Conservation (phyloP, 1,140 invertebrate species). For the Ceratosolen fusciceps region DNA sequence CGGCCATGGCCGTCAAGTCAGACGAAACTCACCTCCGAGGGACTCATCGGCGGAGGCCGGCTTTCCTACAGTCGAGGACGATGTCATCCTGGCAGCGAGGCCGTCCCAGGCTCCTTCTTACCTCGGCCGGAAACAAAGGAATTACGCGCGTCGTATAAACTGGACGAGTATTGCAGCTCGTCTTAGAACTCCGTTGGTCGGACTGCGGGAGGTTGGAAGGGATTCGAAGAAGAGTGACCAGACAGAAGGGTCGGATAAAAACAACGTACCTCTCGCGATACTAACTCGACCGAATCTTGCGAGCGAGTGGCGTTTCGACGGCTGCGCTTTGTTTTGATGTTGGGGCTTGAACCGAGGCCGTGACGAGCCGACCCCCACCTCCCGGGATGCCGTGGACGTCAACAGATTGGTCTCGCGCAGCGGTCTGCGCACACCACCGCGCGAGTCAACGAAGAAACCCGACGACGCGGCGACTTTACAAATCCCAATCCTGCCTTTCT, state of each 20-base stretch:
- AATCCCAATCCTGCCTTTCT: not conserved
- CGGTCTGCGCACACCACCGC: not conserved
- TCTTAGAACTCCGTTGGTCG: not conserved
- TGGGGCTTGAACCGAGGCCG: not conserved
- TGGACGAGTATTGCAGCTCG: not conserved
- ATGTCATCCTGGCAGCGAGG: conserved; percentile 7
- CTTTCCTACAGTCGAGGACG: conserved; percentile 62
- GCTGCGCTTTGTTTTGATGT: conserved; percentile 43
- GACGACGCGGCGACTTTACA: not conserved
- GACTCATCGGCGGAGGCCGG: conserved; percentile 63
- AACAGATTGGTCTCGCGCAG: not conserved
- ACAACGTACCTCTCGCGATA: not conserved
- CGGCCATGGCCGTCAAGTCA: not conserved
- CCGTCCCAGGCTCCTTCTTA: not conserved
- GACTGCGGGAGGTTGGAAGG: not conserved
- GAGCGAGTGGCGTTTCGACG: conserved; percentile 40
- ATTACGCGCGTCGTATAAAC: not conserved
- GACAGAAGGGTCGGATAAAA: not conserved
- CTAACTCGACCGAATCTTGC: conserved; percentile 27
- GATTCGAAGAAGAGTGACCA: not conserved
- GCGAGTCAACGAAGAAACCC: not conserved
- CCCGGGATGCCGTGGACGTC: not conserved
- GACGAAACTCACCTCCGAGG: conserved; percentile 66
- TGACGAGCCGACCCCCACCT: not conserved
- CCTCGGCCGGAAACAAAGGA: not conserved